Base-by-base conservation (phyloP, 2,113 vertebrate species). In the Petaurus breviceps region DNA sequence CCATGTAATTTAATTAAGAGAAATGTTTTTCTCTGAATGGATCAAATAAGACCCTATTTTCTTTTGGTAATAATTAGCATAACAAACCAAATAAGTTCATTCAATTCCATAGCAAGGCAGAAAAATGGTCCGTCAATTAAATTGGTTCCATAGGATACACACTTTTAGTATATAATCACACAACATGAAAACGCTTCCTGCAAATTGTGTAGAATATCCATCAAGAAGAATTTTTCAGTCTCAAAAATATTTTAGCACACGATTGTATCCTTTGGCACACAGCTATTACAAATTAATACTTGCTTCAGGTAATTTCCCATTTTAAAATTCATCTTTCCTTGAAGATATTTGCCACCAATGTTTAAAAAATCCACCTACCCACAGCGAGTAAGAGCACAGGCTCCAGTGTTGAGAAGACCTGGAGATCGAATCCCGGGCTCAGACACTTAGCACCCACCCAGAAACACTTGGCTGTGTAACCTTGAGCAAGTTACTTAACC, bases 301-400 rank as follows among this genome's bases (percentile, higher is more conserved):
- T 91, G 31, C 19, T 93, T 93, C 51, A 89, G 92, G 57, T 37
- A 53, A 52, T 89, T 53, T 77, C 6, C 31, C 16, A 23, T 43
- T 31, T 93, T 57, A 51, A 93, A 77, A 93, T n/a, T 92, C 90
- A 90, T 51, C 84, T 93, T 55, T 68, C 16, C 37, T 94, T 84
- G 68, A 84, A 43, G n/a, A 84, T 43, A 84, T 23, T 23, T 43
- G 16, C 37, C 68, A 43, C 61, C 37, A 77, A n/a, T n/a, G n/a
- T 3, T 19, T 5, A 16, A 77, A n/a, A 84, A 84, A 22, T 22
- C 16, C 7, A 84, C 5, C 68, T 84, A 84, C 16, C 68, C n/a
- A n/a, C n/a, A n/a, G n/a, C n/a, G n/a, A n/a, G n/a, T n/a, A n/a
- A n/a, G n/a, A n/a, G n/a, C n/a, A n/a, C n/a, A n/a, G n/a, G n/a